Evolutionary conservation across 1,140 invertebrate species (phyloP).

Genomic region (Sminthurinus signatus): DNA sequence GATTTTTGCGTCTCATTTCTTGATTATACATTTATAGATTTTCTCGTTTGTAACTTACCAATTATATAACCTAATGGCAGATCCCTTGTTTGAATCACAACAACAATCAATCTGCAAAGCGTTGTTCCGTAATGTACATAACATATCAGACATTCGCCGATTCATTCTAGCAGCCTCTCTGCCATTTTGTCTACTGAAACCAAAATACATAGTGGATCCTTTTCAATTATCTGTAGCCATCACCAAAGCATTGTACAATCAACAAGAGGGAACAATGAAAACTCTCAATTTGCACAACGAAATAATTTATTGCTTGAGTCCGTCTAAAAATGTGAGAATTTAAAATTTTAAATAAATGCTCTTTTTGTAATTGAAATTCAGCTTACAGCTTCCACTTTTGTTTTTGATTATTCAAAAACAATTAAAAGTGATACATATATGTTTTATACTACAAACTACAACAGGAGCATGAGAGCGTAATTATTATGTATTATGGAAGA

Average conservation of each 20-base stretch:
- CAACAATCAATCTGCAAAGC: constrained; percentile 20
- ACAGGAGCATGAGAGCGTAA: too few relatives aligned
- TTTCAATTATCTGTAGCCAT: constrained; percentile 61
- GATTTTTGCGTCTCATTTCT: too few relatives aligned
- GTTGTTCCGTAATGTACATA: constrained; percentile 55
- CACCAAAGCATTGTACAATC: constrained; percentile 57
- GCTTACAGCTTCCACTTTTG: too few relatives aligned
- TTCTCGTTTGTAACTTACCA: too few relatives aligned
- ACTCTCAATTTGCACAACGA: constrained; percentile 60
- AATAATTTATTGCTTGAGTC: constrained; percentile 61
- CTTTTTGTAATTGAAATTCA: too few relatives aligned
- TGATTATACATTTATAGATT: too few relatives aligned
- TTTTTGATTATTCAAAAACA: too few relatives aligned
- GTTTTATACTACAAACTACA: too few relatives aligned
- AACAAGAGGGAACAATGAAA: constrained; percentile 50
- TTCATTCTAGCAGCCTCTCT: constrained; percentile 52
- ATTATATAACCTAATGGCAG: constrained; percentile 10
- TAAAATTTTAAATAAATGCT: too few relatives aligned
- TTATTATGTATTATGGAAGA: too few relatives aligned
- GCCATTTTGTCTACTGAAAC: constrained; percentile 57
- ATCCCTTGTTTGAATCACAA: constrained; percentile 19
- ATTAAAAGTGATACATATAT: too few relatives aligned
- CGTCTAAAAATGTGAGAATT: constrained; percentile 58
- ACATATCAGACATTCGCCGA: constrained; percentile 52
- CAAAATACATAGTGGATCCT: constrained; percentile 50